These are phyloP conservation scores for Geococcyx californianus DNA, from an alignment of 2,113 vertebrate species.

Conservation along the genomic window DNA sequence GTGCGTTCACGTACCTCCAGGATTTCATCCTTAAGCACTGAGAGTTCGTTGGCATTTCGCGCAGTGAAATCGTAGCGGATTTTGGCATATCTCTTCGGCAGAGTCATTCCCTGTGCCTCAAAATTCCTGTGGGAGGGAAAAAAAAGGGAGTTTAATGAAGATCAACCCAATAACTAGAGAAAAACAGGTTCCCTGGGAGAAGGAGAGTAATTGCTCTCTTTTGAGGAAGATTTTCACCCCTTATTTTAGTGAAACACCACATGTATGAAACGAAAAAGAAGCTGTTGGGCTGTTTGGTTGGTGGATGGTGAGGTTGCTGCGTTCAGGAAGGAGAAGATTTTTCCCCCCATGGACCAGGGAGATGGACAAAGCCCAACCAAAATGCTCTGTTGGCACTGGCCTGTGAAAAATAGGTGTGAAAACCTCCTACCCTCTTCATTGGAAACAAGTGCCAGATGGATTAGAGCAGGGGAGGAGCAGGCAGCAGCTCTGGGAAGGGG, in stretches of 20 bases:
- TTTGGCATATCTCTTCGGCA: conserved; percentile 83
- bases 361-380: neutral
- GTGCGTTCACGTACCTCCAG: conserved; percentile 80
- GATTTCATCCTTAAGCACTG: conserved; percentile 91
- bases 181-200: neutral
- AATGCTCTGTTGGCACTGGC: neutral
- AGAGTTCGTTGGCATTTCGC: conserved; percentile 90
- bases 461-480: neutral
- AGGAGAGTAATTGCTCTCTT: no score
- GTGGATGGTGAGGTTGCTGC: neutral
- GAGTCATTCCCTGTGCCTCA: conserved; percentile 68
- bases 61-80: conserved; percentile 93
- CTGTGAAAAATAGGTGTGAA: neutral
- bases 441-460: neutral
- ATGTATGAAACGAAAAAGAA: neutral
- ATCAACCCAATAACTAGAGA: neutral
- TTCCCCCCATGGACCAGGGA: neutral
- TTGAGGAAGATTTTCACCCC: neutral
- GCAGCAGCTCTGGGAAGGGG: neutral
- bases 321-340: neutral
- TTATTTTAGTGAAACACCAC: neutral
- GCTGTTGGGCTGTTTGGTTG: neutral
- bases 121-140: conserved; percentile 72
- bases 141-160: neutral
- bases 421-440: neutral